Evolutionary conservation across 2,113 vertebrate genomes (phyloP), one percentile per base, ranked within the genome.

Genomic region (Chascanopsetta lugubris): DNA sequence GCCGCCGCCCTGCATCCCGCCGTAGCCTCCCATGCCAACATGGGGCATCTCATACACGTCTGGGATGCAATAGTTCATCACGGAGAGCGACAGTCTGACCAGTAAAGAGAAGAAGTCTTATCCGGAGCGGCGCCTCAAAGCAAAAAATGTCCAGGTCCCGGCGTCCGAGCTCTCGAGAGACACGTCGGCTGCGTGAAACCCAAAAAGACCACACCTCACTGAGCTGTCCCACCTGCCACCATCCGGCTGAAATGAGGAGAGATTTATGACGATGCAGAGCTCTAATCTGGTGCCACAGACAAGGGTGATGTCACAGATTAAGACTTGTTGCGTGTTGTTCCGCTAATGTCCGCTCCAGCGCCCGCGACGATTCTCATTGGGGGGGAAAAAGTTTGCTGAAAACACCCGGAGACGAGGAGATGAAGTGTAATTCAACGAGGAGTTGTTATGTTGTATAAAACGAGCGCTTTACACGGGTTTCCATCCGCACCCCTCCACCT

Each of bases 41-140:
- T 95, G 93, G 76, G 92, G 92, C 92, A 94, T 87, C 79, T 96
- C 96, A 27, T 94, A 96, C 79, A 93, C 90, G 84, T 97, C 96
- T 75, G 94, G 89, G 88, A 95, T 83, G 88, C 94, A 96, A 90
- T 93, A 97, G 93, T 95, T 97, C 97, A 98, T 98, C 84, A 26
- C 48, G 69, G 32, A 56, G 85, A 91, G 21, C 10, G 18, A 13
- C 61, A 40, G 25, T n/a, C n/a, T n/a, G n/a, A n/a, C n/a, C n/a
- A n/a, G n/a, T n/a, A n/a, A n/a, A n/a, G n/a, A n/a, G n/a, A n/a
- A n/a, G n/a, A n/a, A n/a, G n/a, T n/a, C n/a, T n/a, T n/a, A n/a
- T n/a, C n/a, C n/a, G n/a, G n/a, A n/a, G n/a, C n/a, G n/a, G n/a
- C n/a, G n/a, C n/a, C n/a, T n/a, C n/a, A n/a, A n/a, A n/a, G n/a